Conservation (phyloP, 2,888 invertebrate species). For the Acanthococcus lagerstroemiae region DNA sequence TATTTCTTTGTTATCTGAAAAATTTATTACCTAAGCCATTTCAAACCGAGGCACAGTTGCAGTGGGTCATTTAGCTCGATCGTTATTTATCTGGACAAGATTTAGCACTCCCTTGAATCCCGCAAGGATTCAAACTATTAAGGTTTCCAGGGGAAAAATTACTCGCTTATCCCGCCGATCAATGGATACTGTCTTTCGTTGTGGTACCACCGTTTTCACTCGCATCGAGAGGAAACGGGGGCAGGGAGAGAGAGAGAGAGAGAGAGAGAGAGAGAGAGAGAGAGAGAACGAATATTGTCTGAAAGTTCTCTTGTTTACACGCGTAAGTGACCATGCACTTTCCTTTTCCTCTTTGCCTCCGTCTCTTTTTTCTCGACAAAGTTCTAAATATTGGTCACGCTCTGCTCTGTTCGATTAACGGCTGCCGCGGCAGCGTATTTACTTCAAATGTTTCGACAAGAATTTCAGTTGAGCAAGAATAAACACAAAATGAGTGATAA, state of each 20-base stretch:
- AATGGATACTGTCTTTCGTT: not conserved
- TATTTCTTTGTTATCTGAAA: constrained; percentile 15
- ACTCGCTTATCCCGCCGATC: not conserved
- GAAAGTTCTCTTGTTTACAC: too few relatives aligned
- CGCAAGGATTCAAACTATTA: not conserved
- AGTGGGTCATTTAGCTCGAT: constrained; percentile 26
- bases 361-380: too few relatives aligned
- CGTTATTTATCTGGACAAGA: constrained; percentile 28
- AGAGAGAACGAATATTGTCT: not conserved
- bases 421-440: too few relatives aligned
- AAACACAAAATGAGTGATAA: too few relatives aligned
- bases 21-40: constrained; percentile 20
- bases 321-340: too few relatives aligned
- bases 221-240: not conserved
- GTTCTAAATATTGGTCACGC: too few relatives aligned
- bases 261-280: not conserved
- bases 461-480: too few relatives aligned
- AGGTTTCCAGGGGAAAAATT: not conserved
- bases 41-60: constrained; percentile 2
- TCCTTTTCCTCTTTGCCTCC: too few relatives aligned
- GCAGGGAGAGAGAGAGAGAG: not conserved
- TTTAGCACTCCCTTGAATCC: constrained; percentile 25
- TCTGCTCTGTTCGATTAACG: too few relatives aligned
- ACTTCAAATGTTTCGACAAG: too few relatives aligned
- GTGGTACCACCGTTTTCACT: not conserved